Conservation (phyloP, 2,888 invertebrate genomes). For the Atrina japonica region DNA sequence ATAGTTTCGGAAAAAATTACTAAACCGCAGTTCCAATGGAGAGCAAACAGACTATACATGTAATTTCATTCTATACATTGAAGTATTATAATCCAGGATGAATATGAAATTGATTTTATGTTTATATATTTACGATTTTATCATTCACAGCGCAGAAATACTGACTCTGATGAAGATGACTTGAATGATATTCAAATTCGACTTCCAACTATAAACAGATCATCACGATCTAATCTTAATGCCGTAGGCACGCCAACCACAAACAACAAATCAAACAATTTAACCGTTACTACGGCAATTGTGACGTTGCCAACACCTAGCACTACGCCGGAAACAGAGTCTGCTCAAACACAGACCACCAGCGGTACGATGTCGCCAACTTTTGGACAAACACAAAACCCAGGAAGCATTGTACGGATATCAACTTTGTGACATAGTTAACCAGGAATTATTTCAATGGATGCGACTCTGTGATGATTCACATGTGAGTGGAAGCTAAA, state of each 20-base stretch:
- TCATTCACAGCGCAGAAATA: constrained; percentile 37
- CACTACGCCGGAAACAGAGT: constrained; percentile 72
- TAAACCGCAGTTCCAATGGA: too few species aligned
- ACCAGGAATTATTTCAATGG: constrained; percentile 4
- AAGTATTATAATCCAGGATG: too few species aligned
- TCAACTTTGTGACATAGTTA: constrained; percentile 67
- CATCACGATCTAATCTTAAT: constrained; percentile 72
- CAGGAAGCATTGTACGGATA: constrained; percentile 67
- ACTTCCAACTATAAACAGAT: constrained; percentile 67
- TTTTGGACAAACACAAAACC: constrained; percentile 51
- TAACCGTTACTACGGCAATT: constrained; percentile 74
- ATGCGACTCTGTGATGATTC: too few species aligned
- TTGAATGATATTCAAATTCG: constrained; percentile 76
- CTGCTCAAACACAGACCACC: constrained; percentile 67
- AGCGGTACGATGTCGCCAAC: constrained; percentile 61
- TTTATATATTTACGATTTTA: background rate
- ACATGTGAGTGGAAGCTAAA: too few species aligned
- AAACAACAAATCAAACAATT: constrained; percentile 68
- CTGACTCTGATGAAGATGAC: constrained; percentile 68
- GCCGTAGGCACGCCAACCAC: constrained; percentile 60
- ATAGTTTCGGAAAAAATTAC: too few species aligned
- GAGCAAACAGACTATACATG: too few species aligned
- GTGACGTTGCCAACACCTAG: constrained; percentile 72
- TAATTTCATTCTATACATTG: too few species aligned
- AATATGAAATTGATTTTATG: background rate